A percentile compares a stretch with the other conserved stretches of the same genome.
Evolutionary conservation across 2,888 invertebrate species (phyloP).

Genomic region (Gymnosoma rotundatum): DNA sequence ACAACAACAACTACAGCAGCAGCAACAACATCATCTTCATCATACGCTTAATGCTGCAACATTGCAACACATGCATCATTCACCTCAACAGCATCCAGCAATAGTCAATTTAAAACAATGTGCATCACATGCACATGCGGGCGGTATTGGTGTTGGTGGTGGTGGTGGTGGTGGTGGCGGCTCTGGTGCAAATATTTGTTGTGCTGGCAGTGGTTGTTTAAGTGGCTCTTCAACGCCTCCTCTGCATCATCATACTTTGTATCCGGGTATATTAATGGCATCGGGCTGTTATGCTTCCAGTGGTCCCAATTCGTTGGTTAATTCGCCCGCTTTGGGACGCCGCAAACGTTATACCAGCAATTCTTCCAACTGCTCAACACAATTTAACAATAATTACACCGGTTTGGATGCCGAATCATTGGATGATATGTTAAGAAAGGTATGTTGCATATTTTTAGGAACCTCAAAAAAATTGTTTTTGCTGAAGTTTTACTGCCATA

Average conservation of each 20-base stretch:
- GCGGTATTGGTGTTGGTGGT: conserved; percentile 29
- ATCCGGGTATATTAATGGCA: conserved; percentile 76
- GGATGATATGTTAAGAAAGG: conserved; percentile 91
- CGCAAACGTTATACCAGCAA: conserved; percentile 85
- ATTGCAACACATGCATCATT: conserved; percentile 67
- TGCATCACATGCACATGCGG: conserved; percentile 63
- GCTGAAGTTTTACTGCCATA: no score
- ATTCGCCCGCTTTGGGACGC: conserved; percentile 84
- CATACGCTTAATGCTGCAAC: conserved; percentile 68
- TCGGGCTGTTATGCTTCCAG: conserved; percentile 74
- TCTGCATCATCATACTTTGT: conserved; percentile 75
- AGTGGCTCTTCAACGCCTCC: conserved; percentile 73
- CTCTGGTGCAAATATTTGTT: conserved; percentile 46
- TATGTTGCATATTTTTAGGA: conserved; percentile 76
- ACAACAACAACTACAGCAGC: conserved; percentile 57
- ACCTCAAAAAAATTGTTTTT: neutral
- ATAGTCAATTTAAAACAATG: conserved; percentile 74
- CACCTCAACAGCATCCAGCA: conserved; percentile 75
- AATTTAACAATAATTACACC: conserved; percentile 85
- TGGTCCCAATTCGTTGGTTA: conserved; percentile 80
- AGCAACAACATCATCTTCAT: conserved; percentile 62
- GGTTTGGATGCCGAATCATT: conserved; percentile 88
- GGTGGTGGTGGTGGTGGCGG: no score
- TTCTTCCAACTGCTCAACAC: conserved; percentile 85
- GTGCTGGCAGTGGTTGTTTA: conserved; percentile 69